Base-by-base conservation (phyloP, 2,797 vertebrate genomes). In the Molossus molossus region DNA sequence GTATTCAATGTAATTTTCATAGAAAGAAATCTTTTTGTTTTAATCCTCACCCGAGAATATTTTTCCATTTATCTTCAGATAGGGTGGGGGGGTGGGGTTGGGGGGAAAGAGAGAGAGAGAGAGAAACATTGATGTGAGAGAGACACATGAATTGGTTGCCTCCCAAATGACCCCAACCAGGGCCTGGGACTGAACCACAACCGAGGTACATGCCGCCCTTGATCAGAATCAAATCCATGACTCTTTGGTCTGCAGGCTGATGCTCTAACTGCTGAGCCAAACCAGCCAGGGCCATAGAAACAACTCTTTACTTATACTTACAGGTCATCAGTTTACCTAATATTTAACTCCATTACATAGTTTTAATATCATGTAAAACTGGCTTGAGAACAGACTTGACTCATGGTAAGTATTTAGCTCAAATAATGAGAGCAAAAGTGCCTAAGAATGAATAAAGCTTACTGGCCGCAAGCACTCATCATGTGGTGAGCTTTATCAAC, bases 281-380 rank as follows among this genome's bases (percentile, higher is more conserved):
- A 45, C 40, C 40, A 45, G 40, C 40, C 40, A 45, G 40, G 40
- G 40, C 40, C 29, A 90, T 2, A 60, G 55, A 77, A 90, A 75
- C 5, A 87, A 80, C 21, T 67, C 60, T 53, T 87, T 53, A 53
- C n/a, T 86, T 53, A 48, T 37, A 33, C 5, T 75, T 13, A 69
- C 20, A 70, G 60, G 64, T 90, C 25, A 87, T 91, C 60, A 84
- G 27, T 53, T 82, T 72, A 82, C 3, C 37, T 58, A 87, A 55
- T 33, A 92, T 50, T 69, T 45, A 75, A 69, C 33, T 45, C 72
- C 55, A 67, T 9, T 88, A 15, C 9, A 58, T 53, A 94, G 40
- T 73, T 85, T 40, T 53, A 60, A 62, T 33, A 62, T 27, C 62
- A 96, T 80, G 27, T 79, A 73, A 92, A 95, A 76, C 33, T 65